phyloP scores from a whole-genome alignment of 2,113 vertebrate species.

The Oreochromis aureus region DNA sequence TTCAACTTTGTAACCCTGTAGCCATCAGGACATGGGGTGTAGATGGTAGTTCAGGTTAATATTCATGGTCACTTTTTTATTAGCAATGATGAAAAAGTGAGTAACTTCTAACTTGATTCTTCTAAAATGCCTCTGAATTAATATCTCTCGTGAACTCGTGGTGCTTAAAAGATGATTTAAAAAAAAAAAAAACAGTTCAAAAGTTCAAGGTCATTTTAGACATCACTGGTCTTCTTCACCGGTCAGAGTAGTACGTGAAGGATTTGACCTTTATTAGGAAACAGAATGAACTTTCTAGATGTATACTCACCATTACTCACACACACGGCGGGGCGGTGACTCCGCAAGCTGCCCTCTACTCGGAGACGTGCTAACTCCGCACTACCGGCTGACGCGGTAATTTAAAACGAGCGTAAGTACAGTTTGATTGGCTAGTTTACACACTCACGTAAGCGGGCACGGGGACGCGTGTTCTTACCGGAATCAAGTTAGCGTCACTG shows the following conservation, averaged over 20 bases:
- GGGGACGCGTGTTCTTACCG: too few relatives aligned
- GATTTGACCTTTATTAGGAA: neutral
- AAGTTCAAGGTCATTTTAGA: neutral
- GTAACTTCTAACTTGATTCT: neutral
- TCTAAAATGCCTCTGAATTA: neutral
- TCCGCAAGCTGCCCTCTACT: neutral
- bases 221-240: neutral
- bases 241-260: neutral
- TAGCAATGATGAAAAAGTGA: neutral
- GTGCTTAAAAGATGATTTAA: neutral
- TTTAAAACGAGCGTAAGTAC: neutral
- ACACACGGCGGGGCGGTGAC: neutral
- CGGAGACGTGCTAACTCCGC: neutral
- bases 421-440: neutral
- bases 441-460: neutral
- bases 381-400: neutral
- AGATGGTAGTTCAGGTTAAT: neutral
- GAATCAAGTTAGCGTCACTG: accelerated
- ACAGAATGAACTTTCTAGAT: neutral
- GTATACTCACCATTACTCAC: neutral
- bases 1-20: neutral
- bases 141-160: neutral
- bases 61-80: neutral
- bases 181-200: neutral
- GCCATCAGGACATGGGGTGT: neutral